A percentile compares a stretch with the other conserved stretches of the same genome.
Evolutionary conservation across 2,797 vertebrate species (phyloP).

Genomic region (Discoglossus pictus): DNA sequence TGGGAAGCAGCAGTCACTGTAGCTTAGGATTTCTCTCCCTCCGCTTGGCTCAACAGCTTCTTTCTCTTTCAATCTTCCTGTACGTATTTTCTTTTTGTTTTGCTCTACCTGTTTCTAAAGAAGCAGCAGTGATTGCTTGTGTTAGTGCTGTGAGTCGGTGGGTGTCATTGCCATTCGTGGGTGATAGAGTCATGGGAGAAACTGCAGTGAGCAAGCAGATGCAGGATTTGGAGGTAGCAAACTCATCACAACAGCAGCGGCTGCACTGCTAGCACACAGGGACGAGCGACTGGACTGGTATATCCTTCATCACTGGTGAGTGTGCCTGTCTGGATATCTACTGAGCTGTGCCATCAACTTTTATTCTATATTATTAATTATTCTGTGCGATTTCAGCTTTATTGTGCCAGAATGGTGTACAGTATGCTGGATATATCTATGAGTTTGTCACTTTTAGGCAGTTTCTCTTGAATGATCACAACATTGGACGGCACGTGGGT

Average conservation of each 20-base stretch:
- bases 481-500: slow-evolving; percentile 27
- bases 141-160: slow-evolving; percentile 43
- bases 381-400: no score
- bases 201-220: slow-evolving; percentile 59
- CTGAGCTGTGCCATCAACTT: no score
- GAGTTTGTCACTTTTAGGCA: no score
- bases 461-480: no score
- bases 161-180: slow-evolving; percentile 68
- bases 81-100: no score
- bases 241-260: slow-evolving; percentile 57
- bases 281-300: slow-evolving; percentile 26
- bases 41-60: slow-evolving; percentile 3
- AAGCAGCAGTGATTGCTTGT: slow-evolving; percentile 24
- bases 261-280: slow-evolving; percentile 46
- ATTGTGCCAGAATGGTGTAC: no score
- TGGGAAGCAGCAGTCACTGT: slow-evolving; percentile 31
- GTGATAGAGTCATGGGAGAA: slow-evolving; percentile 64
- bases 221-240: slow-evolving; percentile 57
- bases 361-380: no score
- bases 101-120: slow-evolving; percentile 59
- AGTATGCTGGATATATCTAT: not conserved
- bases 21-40: slow-evolving; percentile 30
- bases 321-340: slow-evolving; percentile 15
- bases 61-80: slow-evolving; percentile 40
- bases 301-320: slow-evolving; percentile 44